Evolutionary conservation across 2,888 invertebrate genomes (phyloP), one percentile per base, ranked within the genome.

Genomic region (Melieria omissa): DNA sequence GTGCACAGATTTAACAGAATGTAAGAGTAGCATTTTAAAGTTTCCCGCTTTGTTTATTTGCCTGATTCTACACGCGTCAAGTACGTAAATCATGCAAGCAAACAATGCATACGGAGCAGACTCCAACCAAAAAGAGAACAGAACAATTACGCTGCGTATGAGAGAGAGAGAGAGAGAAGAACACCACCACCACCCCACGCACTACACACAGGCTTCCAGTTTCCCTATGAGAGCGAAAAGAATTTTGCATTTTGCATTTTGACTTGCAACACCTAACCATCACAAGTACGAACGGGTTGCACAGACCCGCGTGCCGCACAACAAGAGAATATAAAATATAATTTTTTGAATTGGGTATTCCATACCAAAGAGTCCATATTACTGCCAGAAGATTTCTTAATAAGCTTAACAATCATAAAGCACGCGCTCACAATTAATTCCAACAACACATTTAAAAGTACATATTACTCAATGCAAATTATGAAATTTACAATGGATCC

Each of bases 301-400:
- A 67, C 58, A 44, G 5, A 60, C n/a, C 42, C n/a, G 29, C 49
- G 44, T 14, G 42, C 42, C 9, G 49, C 9, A 42, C 10, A 60
- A 58, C 16, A 67, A 55, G 45, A 60, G 52, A 57, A n/a, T 66
- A 41, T n/a, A n/a, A n/a, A 57, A n/a, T 66, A 29, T 29, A 29
- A 55, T 62, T 67, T 75, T 72, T 76, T 76, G 65, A 80, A 83
- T 84, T 83, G 84, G 83, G 81, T 81, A 82, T 82, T 80, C 78
- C 80, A 78, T 84, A 83, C 85, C 85, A 85, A 85, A 85, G 86
- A 85, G 86, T 85, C 85, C 85, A 85, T 85, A 85, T 84, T 85
- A 85, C 85, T 85, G 82, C 85, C 85, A 85, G 85, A 85, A 85
- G 86, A 85, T 85, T 85, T 85, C 85, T 85, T 85, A 85, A 85